Evolutionary conservation across 2,113 vertebrate genomes (phyloP).

Genomic region (Cinclus cinclus): DNA sequence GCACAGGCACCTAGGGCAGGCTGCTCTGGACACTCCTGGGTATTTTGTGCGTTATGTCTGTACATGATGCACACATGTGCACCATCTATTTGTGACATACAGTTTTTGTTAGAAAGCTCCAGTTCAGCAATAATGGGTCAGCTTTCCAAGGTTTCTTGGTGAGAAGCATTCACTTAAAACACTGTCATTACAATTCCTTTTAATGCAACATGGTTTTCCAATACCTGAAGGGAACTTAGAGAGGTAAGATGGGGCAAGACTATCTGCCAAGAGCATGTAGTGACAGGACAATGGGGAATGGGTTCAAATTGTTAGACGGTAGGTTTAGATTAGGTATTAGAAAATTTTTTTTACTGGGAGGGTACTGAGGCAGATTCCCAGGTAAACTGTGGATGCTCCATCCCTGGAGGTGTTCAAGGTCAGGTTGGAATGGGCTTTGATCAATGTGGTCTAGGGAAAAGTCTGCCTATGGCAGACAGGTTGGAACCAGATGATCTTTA

Average conservation of each 20-base stretch:
- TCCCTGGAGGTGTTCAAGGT: background rate
- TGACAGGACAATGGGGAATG: background rate
- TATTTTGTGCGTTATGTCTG: background rate
- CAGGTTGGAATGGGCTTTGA: background rate
- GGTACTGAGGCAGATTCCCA: too few species aligned
- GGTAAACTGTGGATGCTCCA: rapidly evolving
- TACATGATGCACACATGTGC: too few species aligned
- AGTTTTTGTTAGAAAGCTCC: background rate
- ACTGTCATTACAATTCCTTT: background rate
- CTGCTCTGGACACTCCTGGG: background rate
- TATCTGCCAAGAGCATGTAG: background rate
- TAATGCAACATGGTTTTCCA: background rate
- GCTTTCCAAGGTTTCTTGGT: background rate
- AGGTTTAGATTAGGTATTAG: background rate
- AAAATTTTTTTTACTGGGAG: too few species aligned
- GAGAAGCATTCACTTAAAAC: background rate
- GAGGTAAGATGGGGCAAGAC: background rate
- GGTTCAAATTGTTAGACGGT: background rate
- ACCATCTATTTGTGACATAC: rapidly evolving
- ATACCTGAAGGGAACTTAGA: background rate
- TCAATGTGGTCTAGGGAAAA: background rate
- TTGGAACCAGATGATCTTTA: background rate
- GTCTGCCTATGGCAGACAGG: rapidly evolving
- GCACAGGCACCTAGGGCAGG: background rate
- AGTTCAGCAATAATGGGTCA: background rate